Evolutionary conservation across 2,888 invertebrate species (phyloP), one percentile per base, ranked within the genome.

Genomic region (Adela reaumurella): DNA sequence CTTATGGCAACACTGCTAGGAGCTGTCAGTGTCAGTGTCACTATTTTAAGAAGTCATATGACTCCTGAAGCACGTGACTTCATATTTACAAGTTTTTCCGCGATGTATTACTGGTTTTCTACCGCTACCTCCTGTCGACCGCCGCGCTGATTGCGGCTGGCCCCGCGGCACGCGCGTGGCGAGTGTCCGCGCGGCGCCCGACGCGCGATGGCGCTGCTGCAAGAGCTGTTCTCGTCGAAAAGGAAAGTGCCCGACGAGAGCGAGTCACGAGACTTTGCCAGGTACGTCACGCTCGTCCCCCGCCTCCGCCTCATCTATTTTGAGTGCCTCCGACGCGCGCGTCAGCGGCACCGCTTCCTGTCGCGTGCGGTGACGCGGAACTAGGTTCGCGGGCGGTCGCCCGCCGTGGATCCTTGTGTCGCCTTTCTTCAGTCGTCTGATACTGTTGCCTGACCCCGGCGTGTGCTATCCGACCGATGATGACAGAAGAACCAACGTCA

Each of bases 141-240:
- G 46, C 45, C 46, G 29, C 46, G 6, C 46, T 29, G 46, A 35
- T 17, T 14, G n/a, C 20, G 24, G 3, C 17, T 20, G 24, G 28
- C 17, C 46, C 14, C 46, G 29, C 16, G 29, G 20, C 16, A 28
- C 46, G 35, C 46, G 19, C 46, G 14, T 10, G 4, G 46, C 46
- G 35, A 17, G 19, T 41, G 46, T 41, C 35, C 35, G 35, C 35
- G 19, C 41, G 42, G 19, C 47, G 17, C 47, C 16, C 17, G 18
- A 19, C 28, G 17, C 58, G 80, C 74, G 70, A 89, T 89, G 89
- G 87, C 88, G 78, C 81, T 89, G 72, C 82, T 89, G 67, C 86
- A 87, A 65, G 88, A 87, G 81, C 71, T 89, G 58, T 85, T 88
- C 73, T 78, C 82, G 61, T 77, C 84, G 68, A 86, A 83, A 70